phyloP scores from a whole-genome alignment of 2,797 vertebrate species.

The Halcyon badia region DNA sequence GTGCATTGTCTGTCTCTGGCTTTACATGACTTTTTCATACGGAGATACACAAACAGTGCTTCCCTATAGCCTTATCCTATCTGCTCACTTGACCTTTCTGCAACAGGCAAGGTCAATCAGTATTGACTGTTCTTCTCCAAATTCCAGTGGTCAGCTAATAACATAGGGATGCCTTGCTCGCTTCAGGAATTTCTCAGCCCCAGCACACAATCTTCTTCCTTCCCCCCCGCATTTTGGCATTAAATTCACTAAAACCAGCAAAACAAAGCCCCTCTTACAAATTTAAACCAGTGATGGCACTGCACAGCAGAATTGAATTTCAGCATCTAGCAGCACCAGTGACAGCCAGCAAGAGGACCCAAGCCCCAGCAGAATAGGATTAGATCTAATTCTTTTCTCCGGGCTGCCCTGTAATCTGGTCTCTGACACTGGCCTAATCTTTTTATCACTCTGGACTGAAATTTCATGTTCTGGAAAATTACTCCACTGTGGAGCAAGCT shows the following conservation, averaged over 20 bases:
- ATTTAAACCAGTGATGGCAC: neutral
- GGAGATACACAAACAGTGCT: fast-evolving
- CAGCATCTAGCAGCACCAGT: neutral
- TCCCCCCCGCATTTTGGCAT: neutral
- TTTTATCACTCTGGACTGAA: conserved; percentile 39
- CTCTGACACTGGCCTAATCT: conserved; percentile 33
- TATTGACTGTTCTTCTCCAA: neutral
- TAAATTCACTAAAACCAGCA: neutral
- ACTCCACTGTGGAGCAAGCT: neutral
- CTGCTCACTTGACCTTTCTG: neutral
- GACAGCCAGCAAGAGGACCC: neutral
- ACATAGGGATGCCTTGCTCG: fast-evolving
- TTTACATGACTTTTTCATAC: neutral
- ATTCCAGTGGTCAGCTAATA: neutral
- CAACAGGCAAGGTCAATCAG: neutral
- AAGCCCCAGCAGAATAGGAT: neutral
- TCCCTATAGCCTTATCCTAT: neutral
- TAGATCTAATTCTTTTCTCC: conserved; percentile 25
- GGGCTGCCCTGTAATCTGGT: conserved; percentile 21
- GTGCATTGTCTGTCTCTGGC: neutral
- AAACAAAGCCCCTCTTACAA: neutral
- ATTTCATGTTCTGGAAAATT: conserved; percentile 56
- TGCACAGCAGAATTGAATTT: neutral
- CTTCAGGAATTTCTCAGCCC: neutral
- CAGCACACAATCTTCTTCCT: neutral